A percentile compares a stretch with the other conserved stretches of the same genome.
These are phyloP conservation scores for Hoplostethus mediterraneus DNA, from an alignment of 2,797 vertebrate species.

Conservation along the genomic window DNA sequence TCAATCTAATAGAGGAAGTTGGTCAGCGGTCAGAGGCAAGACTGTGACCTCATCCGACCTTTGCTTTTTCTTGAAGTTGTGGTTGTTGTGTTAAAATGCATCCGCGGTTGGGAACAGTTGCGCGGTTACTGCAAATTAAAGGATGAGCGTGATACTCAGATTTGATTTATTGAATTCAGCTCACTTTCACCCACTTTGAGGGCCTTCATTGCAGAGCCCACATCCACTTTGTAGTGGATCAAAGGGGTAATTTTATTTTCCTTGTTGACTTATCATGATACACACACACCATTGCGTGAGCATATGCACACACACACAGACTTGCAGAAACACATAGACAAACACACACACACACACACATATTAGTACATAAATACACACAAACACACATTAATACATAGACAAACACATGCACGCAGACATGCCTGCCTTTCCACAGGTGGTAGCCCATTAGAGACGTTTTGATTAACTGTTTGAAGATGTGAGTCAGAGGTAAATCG, in stretches of 20 bases:
- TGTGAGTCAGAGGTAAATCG: slow-evolving; percentile 70
- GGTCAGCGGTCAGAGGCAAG: slow-evolving; percentile 6
- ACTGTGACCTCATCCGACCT: slow-evolving; percentile 49
- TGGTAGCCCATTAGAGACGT: slow-evolving; percentile 69
- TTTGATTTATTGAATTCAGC: slow-evolving; percentile 58
- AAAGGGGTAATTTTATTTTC: slow-evolving; percentile 66
- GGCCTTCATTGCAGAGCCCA: slow-evolving; percentile 38
- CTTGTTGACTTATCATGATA: slow-evolving; percentile 55
- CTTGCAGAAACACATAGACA: slow-evolving; percentile 5
- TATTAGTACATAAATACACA: not conserved
- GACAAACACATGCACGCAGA: slow-evolving; percentile 30
- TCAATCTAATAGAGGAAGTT: slow-evolving; percentile 17
- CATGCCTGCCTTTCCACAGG: slow-evolving; percentile 47
- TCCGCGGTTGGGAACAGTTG: slow-evolving; percentile 13
- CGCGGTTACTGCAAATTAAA: slow-evolving; percentile 65
- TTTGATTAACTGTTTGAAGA: slow-evolving; percentile 77
- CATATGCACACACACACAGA: slow-evolving; percentile 30
- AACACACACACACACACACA: slow-evolving; percentile 4
- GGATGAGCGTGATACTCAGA: slow-evolving; percentile 41
- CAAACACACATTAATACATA: slow-evolving; percentile 7
- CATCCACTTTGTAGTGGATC: slow-evolving; percentile 63
- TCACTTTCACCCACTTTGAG: slow-evolving; percentile 57
- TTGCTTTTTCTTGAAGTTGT: slow-evolving; percentile 31
- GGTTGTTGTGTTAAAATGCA: slow-evolving; percentile 36
- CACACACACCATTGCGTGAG: slow-evolving; percentile 32